phyloP scores from a whole-genome alignment of 2,113 vertebrate species.

The Laticauda colubrina region DNA sequence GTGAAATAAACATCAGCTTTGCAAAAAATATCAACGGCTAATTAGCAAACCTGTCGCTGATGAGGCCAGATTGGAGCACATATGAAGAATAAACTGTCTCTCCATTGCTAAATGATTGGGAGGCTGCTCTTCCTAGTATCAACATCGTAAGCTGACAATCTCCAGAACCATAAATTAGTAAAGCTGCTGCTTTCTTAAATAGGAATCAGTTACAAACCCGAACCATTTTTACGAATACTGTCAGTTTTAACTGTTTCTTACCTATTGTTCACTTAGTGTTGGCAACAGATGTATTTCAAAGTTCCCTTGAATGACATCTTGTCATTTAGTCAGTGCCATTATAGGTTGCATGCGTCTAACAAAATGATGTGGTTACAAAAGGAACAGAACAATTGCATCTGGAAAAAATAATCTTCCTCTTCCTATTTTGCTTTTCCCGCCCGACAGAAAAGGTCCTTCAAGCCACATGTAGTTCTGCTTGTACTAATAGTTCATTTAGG shows the following conservation, averaged over 20 bases:
- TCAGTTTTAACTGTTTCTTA: not conserved
- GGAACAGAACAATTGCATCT: not conserved
- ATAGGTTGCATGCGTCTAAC: not conserved
- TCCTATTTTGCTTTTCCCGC: not conserved
- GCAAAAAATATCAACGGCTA: constrained; percentile 2
- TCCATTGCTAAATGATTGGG: constrained; percentile 9
- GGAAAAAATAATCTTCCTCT: not conserved
- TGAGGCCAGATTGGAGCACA: constrained; percentile 46
- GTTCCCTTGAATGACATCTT: not conserved
- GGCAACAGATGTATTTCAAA: not conserved
- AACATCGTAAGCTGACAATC: not conserved
- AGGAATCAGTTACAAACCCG: not conserved
- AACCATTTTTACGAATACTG: not conserved
- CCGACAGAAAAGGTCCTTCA: not conserved
- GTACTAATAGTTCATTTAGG: not conserved
- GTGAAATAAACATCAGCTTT: constrained; percentile 28
- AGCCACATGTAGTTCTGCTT: too few relatives aligned
- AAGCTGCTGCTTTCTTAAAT: not conserved
- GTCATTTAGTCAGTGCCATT: not conserved
- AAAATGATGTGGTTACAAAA: not conserved
- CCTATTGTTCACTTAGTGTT: not conserved
- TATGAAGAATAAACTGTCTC: constrained; percentile 9
- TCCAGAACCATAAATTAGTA: not conserved
- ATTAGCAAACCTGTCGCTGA: constrained; percentile 51
- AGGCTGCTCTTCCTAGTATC: not conserved